phyloP scores from a whole-genome alignment of 1,140 invertebrate genomes.

The Cephus cinctus region DNA sequence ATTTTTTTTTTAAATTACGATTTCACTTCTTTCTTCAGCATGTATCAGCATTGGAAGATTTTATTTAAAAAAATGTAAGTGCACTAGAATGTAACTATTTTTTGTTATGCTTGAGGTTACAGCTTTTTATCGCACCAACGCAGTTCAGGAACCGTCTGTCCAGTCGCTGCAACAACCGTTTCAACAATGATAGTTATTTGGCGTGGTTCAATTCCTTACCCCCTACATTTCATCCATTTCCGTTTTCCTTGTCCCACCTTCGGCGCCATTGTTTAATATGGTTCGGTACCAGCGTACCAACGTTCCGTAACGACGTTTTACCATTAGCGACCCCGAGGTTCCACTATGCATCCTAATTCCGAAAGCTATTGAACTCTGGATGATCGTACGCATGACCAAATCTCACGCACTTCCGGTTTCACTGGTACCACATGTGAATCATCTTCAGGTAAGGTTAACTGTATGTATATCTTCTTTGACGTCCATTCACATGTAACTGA shows the following conservation, averaged over 20 bases:
- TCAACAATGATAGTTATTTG: slow-evolving; percentile 48
- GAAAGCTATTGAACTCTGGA: slow-evolving; percentile 28
- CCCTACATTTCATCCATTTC: too few species aligned
- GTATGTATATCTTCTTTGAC: too few species aligned
- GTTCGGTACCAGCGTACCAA: slow-evolving; percentile 28
- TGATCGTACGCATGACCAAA: slow-evolving; percentile 30
- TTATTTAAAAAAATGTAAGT: too few species aligned
- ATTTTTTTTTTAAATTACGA: too few species aligned
- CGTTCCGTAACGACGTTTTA: slow-evolving; percentile 36
- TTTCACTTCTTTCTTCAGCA: too few species aligned
- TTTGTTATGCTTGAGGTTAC: not conserved
- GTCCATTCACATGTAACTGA: too few species aligned
- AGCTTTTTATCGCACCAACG: too few species aligned
- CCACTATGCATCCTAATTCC: slow-evolving; percentile 35
- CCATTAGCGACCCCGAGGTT: slow-evolving; percentile 30
- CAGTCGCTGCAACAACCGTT: slow-evolving; percentile 39
- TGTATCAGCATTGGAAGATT: too few species aligned
- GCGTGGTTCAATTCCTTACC: slow-evolving; percentile 31
- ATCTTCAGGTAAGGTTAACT: too few species aligned
- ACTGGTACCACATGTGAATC: too few species aligned
- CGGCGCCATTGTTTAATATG: slow-evolving; percentile 45
- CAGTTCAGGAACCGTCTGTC: too few species aligned
- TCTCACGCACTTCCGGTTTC: slow-evolving; percentile 31
- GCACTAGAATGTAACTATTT: too few species aligned
- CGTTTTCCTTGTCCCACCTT: slow-evolving; percentile 35